Evolutionary conservation across 2,797 vertebrate genomes (phyloP), one percentile per base, ranked within the genome.

Genomic region (Darevskia mixta): DNA sequence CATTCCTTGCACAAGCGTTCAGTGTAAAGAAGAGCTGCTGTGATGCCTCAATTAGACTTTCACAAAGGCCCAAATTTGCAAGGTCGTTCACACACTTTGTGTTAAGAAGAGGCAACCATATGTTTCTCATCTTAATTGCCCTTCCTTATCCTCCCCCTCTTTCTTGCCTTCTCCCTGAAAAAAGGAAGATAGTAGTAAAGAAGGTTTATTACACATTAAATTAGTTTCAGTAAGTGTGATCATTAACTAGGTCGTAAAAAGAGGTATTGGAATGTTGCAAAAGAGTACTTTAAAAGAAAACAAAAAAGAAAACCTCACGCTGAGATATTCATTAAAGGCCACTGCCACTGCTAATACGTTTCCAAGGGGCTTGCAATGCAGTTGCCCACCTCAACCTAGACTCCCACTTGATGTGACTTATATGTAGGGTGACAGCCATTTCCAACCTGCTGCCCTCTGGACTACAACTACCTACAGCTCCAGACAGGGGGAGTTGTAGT

Each of bases 181-280:
- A 55, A 88, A 88, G 89, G 92, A 92, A 75, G 90, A 55, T 90
- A 92, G 82, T 90, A 95, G 94, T 95, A 93, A 96, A 96, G 94
- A 95, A 94, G 91, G 95, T 97, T 97, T 96, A 97, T 96, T 96
- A 95, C 90, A 89, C 94, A 95, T 95, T 95, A 96, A 96, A 95
- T 95, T 93, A 95, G 93, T 95, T 96, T 88, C 83, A 76, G 94
- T 96, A 96, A 96, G 95, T 95, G 94, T 92, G 93, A 69, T 92
- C 94, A 93, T 95, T 96, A 96, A 94, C 88, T 92, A 83, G 93
- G 91, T 94, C 94, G 94, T 97, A 96, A 96, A 96, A 95, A 91
- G 90, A 90, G 88, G 90, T 94, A 94, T 91, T 89, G 92, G 92
- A 91, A 94, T 96, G 94, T 94, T 95, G 94, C 94, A 93, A 95